These are phyloP conservation scores for Sarcophaga caerulescens DNA, from an alignment of 2,888 invertebrate species.

Conservation along the genomic window DNA sequence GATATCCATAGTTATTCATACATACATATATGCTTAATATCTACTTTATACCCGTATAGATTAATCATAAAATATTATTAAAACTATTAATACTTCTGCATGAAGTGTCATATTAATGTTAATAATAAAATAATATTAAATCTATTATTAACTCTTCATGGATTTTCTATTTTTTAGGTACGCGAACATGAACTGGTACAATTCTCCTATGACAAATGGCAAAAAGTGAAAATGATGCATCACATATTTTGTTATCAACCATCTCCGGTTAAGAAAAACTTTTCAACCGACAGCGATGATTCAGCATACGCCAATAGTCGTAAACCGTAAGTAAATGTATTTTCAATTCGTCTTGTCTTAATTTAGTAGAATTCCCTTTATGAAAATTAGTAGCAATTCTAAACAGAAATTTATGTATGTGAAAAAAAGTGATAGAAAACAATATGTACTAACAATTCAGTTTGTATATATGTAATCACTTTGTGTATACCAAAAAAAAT, in stretches of 20 bases:
- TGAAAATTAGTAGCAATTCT: constrained; percentile 22
- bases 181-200: constrained; percentile 91
- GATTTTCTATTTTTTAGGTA: constrained; percentile 82
- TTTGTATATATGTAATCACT: constrained; percentile 58
- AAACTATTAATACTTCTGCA: too few relatives aligned
- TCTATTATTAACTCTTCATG: too few relatives aligned
- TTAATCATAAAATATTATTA: too few relatives aligned
- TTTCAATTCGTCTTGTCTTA: constrained; percentile 5
- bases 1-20: too few relatives aligned
- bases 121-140: too few relatives aligned
- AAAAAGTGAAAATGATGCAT: constrained; percentile 92
- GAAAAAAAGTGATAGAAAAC: not conserved
- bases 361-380: constrained; percentile 16
- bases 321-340: constrained; percentile 79
- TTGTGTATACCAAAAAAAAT: too few relatives aligned
- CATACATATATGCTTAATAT: too few relatives aligned
- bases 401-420: not conserved
- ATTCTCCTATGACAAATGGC: constrained; percentile 92
- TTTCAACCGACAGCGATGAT: constrained; percentile 89
- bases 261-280: constrained; percentile 90
- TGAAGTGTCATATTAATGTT: too few relatives aligned
- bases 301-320: constrained; percentile 81
- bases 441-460: constrained; percentile 44
- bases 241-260: constrained; percentile 94
- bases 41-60: too few relatives aligned